Base-by-base conservation (phyloP, 2,113 vertebrate species). In the Planiliza haematocheilus region DNA sequence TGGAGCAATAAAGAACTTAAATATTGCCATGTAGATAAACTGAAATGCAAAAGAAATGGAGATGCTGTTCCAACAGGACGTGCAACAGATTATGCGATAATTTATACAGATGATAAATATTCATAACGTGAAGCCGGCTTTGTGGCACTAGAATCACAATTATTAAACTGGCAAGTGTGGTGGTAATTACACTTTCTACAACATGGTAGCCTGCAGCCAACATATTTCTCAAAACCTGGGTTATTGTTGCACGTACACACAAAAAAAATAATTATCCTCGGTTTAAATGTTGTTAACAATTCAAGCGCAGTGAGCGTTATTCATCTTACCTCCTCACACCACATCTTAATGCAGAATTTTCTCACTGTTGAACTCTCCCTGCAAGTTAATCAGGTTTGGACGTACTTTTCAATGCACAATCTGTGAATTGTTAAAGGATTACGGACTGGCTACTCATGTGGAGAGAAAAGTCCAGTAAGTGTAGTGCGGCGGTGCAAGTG, bases 391-490 rank as follows among this genome's bases (percentile, higher is more conserved):
- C 77, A 77, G 66, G 69, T 70, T 77, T 63, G 64, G 51, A 79
- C 49, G 41, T 58, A 72, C 18, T 73, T 88, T 82, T 76, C 77
- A 66, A 81, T 4, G 12, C 65, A 86, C 24, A 81, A 83, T 85
- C 81, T 83, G 72, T 21, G 56, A 81, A 89, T 86, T 84, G 87
- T 89, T 83, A 71, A 72, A 88, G 77, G 81, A 79, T 89, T 87
- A 83, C 46, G 52, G 60, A 14, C 42, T 38, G 78, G 74, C 41
- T 65, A 65, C 66, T 46, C 52, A 63, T 53, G 10, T 80, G 65
- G 75, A 72, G 68, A 79, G 59, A 83, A 83, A 77, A 65, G 84
- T 76, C 70, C 76, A 30, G 56, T 70, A 79, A 82, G 68, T 55
- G 21, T 43, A 80, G 56, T 34, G 42, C 43, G 56, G 62, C 1